phyloP scores from a whole-genome alignment of 2,888 invertebrate genomes.

The Vanessa cardui region DNA sequence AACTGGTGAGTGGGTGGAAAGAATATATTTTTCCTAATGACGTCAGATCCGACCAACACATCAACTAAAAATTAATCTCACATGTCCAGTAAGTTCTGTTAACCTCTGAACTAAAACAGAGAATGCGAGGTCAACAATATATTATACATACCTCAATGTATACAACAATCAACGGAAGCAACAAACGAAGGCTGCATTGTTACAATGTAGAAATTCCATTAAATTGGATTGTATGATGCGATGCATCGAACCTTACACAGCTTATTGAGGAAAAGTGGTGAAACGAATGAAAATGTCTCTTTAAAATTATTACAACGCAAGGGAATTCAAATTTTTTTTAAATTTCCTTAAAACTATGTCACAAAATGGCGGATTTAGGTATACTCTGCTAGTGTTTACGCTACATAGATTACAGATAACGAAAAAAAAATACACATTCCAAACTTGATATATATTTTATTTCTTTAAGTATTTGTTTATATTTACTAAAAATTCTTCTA shows the following conservation, averaged over 20 bases:
- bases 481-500: too few relatives aligned
- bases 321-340: background rate
- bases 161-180: conserved; percentile 44
- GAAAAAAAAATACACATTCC: too few relatives aligned
- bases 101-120: background rate
- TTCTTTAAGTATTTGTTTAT: too few relatives aligned
- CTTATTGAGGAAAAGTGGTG: conserved; percentile 30
- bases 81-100: background rate
- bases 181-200: conserved; percentile 39
- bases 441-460: too few relatives aligned
- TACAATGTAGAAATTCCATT: conserved; percentile 32
- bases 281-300: conserved; percentile 12
- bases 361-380: too few relatives aligned
- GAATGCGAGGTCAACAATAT: conserved; percentile 7
- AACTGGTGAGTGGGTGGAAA: too few relatives aligned
- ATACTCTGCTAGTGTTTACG: too few relatives aligned
- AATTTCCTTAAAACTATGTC: too few relatives aligned
- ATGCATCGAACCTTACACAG: conserved; percentile 23
- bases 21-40: background rate
- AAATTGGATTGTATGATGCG: conserved; percentile 22
- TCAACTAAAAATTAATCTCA: too few relatives aligned
- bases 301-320: background rate
- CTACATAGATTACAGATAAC: too few relatives aligned
- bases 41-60: background rate
- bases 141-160: conserved; percentile 17